phyloP scores from a whole-genome alignment of 2,888 invertebrate species.

The Melolontha melolontha region DNA sequence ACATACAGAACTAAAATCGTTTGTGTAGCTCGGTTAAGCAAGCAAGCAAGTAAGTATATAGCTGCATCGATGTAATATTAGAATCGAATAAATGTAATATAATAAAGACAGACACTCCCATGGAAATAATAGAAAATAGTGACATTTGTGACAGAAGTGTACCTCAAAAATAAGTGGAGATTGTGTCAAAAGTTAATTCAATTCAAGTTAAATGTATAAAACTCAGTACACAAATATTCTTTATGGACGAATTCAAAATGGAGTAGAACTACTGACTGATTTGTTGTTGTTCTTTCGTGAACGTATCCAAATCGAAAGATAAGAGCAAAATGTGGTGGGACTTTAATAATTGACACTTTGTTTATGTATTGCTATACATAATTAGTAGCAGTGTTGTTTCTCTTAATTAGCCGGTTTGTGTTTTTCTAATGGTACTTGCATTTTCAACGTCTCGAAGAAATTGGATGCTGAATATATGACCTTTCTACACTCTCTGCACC shows the following conservation, averaged over 20 bases:
- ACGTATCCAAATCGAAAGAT: conserved; percentile 27
- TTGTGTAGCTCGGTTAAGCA: conserved; percentile 42
- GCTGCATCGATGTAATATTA: conserved; percentile 54
- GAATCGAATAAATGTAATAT: conserved; percentile 56
- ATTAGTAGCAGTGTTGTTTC: conserved; percentile 15
- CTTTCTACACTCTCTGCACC: conserved; percentile 38
- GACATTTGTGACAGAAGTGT: conserved; percentile 56
- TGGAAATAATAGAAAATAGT: conserved; percentile 54
- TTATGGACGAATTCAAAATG: conserved; percentile 62
- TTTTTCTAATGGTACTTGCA: conserved; percentile 28
- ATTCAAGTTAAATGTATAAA: conserved; percentile 57
- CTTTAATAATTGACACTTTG: conserved; percentile 39
- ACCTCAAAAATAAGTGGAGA: conserved; percentile 54
- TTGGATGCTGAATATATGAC: conserved; percentile 47
- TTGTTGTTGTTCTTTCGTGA: conserved; percentile 58
- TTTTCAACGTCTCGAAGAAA: conserved; percentile 42
- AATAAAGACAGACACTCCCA: conserved; percentile 60
- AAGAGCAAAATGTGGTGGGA: conserved; percentile 38
- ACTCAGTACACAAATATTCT: conserved; percentile 57
- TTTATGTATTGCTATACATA: conserved; percentile 36
- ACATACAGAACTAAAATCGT: conserved; percentile 48
- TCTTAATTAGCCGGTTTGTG: conserved; percentile 31
- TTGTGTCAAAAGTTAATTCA: conserved; percentile 52
- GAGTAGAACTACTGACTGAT: conserved; percentile 60
- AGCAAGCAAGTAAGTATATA: conserved; percentile 31